Percentiles rank a stretch among this genome's conserved stretches.
Evolutionary conservation across 2,797 vertebrate species (phyloP).

Genomic region (Pseudocheirus occidentalis): DNA sequence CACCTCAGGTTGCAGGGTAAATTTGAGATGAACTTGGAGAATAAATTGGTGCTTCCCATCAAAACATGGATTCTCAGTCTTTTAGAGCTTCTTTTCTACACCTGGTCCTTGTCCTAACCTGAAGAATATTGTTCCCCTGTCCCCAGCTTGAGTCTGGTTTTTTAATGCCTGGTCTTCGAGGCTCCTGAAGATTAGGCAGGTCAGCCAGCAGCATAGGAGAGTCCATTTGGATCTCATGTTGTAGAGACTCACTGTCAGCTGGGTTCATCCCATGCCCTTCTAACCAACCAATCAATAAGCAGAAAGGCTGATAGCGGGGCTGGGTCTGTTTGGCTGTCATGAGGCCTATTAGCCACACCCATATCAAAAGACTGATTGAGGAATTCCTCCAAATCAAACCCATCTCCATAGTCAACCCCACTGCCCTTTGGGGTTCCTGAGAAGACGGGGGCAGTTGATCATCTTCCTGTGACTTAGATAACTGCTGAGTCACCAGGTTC

Average conservation of each 20-base stretch:
- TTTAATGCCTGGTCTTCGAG: conserved; percentile 78
- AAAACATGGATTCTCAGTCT: neutral
- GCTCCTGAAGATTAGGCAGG: conserved; percentile 89
- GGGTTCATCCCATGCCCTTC: conserved; percentile 95
- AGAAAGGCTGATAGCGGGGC: conserved; percentile 93
- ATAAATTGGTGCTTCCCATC: neutral
- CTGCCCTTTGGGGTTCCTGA: conserved; percentile 96
- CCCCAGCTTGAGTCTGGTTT: conserved; percentile 19
- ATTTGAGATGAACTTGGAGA: conserved; percentile 73
- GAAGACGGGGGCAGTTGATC: conserved; percentile 95
- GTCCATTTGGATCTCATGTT: conserved; percentile 94
- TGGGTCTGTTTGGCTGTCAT: conserved; percentile 91
- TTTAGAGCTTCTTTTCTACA: neutral
- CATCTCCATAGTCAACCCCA: conserved; percentile 95
- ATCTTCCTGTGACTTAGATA: conserved; percentile 97
- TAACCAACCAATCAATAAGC: conserved; percentile 94
- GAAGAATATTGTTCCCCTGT: neutral
- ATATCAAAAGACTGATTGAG: conserved; percentile 95
- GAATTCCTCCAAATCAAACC: conserved; percentile 95
- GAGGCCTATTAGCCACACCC: conserved; percentile 86
- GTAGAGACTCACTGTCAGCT: conserved; percentile 92
- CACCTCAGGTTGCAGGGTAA: conserved; percentile 71
- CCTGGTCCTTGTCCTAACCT: neutral
- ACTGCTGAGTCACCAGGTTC: conserved; percentile 93
- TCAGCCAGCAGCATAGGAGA: conserved; percentile 96